Evolutionary conservation across 2,888 invertebrate species (phyloP).

Genomic region (Spodoptera exigua): DNA sequence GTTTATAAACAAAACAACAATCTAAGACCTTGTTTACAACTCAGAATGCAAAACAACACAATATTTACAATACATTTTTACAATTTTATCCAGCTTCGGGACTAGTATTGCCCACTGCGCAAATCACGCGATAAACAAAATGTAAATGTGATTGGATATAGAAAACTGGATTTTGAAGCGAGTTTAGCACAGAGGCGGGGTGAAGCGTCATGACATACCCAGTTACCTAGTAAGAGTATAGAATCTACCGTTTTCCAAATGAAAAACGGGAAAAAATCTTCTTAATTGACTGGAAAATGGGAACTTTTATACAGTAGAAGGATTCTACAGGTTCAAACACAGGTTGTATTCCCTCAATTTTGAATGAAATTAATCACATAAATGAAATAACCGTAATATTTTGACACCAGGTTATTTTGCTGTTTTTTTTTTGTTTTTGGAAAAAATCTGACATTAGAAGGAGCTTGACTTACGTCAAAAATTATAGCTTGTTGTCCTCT

Average conservation of each 20-base stretch:
- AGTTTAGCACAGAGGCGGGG: constrained; percentile 82
- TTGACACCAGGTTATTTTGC: too few species aligned
- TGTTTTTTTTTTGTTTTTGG: too few species aligned
- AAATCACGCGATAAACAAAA: constrained; percentile 72
- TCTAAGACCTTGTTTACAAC: constrained; percentile 29
- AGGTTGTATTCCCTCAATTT: too few species aligned
- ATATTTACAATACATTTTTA: background rate
- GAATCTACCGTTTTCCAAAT: background rate
- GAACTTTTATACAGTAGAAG: too few species aligned
- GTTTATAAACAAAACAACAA: constrained; percentile 38
- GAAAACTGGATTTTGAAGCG: constrained; percentile 70
- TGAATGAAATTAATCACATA: too few species aligned
- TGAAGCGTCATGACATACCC: constrained; percentile 70
- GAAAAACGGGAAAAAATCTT: too few species aligned
- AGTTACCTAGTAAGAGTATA: constrained; percentile 10
- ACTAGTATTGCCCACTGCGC: constrained; percentile 61
- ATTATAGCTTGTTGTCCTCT: background rate
- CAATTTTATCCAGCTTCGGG: constrained; percentile 46
- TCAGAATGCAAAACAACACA: constrained; percentile 14
- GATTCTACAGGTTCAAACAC: too few species aligned
- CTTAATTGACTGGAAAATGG: too few species aligned
- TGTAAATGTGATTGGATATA: constrained; percentile 75
- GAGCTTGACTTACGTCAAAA: background rate
- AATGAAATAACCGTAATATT: too few species aligned
- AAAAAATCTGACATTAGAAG: too few species aligned